Conservation (phyloP, 2,888 invertebrate species). For the Phragmatobia fuliginosa region DNA sequence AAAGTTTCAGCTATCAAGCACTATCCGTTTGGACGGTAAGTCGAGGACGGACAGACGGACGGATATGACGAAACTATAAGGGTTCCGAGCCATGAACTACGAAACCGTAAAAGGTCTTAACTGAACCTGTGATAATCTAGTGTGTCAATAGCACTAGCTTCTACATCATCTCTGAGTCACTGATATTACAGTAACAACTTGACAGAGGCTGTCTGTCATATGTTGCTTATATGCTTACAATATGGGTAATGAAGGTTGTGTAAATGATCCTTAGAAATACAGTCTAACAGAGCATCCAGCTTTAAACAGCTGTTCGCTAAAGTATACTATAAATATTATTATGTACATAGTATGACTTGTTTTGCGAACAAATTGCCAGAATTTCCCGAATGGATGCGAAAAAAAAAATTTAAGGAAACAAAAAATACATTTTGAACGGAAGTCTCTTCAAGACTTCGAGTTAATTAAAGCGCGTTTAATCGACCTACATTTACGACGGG, state of each 20-base stretch:
- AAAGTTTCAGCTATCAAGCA: too few species aligned
- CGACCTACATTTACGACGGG: background rate
- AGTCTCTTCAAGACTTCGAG: background rate
- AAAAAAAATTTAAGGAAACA: background rate
- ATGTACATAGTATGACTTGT: too few species aligned
- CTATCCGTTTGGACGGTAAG: too few species aligned
- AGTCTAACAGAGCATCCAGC: background rate
- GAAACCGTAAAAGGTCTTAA: background rate
- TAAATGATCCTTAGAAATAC: background rate
- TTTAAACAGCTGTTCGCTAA: background rate
- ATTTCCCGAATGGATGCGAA: background rate
- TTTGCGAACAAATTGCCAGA: background rate
- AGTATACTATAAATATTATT: background rate
- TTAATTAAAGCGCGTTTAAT: background rate
- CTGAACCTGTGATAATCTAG: background rate
- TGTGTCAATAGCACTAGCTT: background rate
- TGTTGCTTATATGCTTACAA: background rate
- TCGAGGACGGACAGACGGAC: too few species aligned
- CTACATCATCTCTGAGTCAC: background rate
- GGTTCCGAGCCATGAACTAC: too few species aligned
- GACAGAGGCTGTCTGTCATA: background rate
- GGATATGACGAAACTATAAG: too few species aligned
- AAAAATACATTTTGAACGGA: background rate
- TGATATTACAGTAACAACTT: background rate
- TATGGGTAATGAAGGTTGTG: background rate